Conservation (phyloP, 2,888 invertebrate species). For the Epirrhoe tristata region DNA sequence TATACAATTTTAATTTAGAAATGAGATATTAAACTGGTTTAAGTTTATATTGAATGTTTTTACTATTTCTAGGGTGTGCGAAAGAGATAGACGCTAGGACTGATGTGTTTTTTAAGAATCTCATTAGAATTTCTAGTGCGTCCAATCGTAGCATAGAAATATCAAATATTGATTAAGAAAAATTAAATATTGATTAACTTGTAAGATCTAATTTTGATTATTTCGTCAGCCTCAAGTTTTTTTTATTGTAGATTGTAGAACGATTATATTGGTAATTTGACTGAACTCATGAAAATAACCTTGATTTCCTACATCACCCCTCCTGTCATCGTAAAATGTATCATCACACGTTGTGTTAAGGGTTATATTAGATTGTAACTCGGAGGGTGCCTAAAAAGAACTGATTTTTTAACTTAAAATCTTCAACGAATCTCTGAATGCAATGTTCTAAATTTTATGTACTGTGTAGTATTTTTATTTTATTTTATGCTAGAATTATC, state of each 20-base stretch:
- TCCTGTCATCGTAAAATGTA: constrained; percentile 31
- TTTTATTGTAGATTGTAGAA: constrained; percentile 5
- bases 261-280: neutral
- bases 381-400: constrained; percentile 45
- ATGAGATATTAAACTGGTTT: constrained; percentile 10
- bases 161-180: neutral
- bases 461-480: constrained; percentile 15
- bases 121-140: constrained; percentile 15
- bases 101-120: constrained; percentile 25
- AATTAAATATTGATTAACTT: too few relatives aligned
- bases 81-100: constrained; percentile 27
- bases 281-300: constrained; percentile 13
- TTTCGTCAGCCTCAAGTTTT: neutral
- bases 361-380: constrained; percentile 36
- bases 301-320: constrained; percentile 10
- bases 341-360: constrained; percentile 33
- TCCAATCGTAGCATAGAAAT: constrained; percentile 10
- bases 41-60: neutral
- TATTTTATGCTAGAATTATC: constrained; percentile 20
- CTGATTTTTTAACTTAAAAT: constrained; percentile 44
- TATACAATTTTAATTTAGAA: constrained; percentile 1
- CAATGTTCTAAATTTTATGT: constrained; percentile 34
- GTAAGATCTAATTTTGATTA: neutral
- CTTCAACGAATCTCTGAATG: constrained; percentile 45
- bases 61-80: constrained; percentile 11